These are phyloP conservation scores for Andrena flavipes DNA, from an alignment of 2,888 invertebrate genomes.

Conservation along the genomic window DNA sequence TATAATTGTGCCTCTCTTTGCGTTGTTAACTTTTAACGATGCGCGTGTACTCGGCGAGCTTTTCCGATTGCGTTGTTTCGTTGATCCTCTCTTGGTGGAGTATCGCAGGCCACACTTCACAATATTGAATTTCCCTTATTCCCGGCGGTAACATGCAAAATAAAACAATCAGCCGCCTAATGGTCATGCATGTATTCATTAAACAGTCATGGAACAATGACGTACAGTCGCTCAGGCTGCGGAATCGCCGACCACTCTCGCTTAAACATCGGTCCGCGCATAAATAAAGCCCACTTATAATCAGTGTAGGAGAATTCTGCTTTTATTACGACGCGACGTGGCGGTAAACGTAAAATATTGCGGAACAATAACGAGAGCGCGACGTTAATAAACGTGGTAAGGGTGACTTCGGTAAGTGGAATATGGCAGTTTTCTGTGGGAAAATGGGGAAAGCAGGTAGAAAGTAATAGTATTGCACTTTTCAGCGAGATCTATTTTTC, in stretches of 20 bases:
- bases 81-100: neutral
- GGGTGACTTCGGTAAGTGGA: neutral
- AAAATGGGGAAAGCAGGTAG: too few species aligned
- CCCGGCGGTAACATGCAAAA: neutral
- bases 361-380: neutral
- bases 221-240: neutral
- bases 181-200: neutral
- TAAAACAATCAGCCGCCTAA: constrained; percentile 11
- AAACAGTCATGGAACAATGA: neutral
- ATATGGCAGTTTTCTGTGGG: too few species aligned
- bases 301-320: neutral
- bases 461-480: too few species aligned
- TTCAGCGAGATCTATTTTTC: too few species aligned
- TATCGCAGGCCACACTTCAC: neutral
- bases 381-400: neutral
- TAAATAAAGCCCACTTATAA: neutral
- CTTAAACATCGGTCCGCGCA: neutral
- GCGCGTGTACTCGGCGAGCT: constrained; percentile 13
- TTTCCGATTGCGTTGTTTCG: neutral
- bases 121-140: constrained; percentile 1
- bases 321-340: neutral
- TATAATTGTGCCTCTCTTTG: constrained; percentile 36
- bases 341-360: neutral
- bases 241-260: neutral
- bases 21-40: constrained; percentile 63